Base-by-base conservation (phyloP, 2,888 invertebrate genomes). In the Sarcophaga variegata region DNA sequence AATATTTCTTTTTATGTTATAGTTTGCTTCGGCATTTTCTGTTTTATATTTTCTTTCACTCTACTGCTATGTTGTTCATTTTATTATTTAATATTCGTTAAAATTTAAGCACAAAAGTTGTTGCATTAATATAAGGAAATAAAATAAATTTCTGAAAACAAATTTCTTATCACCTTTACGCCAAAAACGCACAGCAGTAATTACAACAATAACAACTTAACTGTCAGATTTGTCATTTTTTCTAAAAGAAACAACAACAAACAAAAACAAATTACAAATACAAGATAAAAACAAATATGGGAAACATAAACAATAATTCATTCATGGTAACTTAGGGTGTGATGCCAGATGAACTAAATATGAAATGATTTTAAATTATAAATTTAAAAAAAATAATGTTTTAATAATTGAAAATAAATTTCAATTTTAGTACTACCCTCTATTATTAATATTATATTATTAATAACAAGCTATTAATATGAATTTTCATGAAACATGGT, bases 211-310 rank as follows among this genome's bases (percentile, higher is more conserved):
- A 63, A 64, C 22, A 71, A 76, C 62, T n/a, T 8, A 72, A 82
- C 27, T 69, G 75, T 83, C 70, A 83, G 67, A 82, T 22, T 62
- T 69, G 62, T 62, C 71, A 74, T 71, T 71, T 69, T 81, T 79
- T 70, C 63, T 66, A 71, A 60, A 60, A 67, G 67, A 86, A 54
- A 47, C 2, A 59, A 37, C 20, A 62, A 37, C 22, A 70, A 85
- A n/a, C 49, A 72, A 86, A 77, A 66, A 72, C 64, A 83, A 60
- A 17, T 10, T 17, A 25, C 59, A 20, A 47, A 54, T 22, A 27
- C 12, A 22, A 25, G 64, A 67, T 20, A 20, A 25, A 12, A 60
- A 66, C 11, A 64, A 62, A 75, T 22, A 25, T 14, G 54, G 14
- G 3, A 64, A 67, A 25, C n/a, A 79, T 14, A 72, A 45, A 49